phyloP scores from a whole-genome alignment of 1,140 invertebrate species.

The Capitella teleta region DNA sequence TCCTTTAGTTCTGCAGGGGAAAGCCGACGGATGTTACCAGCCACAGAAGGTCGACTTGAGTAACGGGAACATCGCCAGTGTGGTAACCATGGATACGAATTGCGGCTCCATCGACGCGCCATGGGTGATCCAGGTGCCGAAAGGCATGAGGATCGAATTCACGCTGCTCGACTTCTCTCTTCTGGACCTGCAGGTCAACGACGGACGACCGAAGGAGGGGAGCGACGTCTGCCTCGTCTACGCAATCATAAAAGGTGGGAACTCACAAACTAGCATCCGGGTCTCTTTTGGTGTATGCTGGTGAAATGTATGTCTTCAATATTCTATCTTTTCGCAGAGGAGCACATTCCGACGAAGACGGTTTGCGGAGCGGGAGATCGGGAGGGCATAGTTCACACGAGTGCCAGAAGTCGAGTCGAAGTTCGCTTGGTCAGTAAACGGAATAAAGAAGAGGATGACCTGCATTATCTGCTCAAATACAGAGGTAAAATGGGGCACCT shows the following conservation, averaged over 20 bases:
- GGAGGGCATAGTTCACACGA: no score
- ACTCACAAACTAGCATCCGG: background rate
- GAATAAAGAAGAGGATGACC: no score
- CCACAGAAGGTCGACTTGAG: no score
- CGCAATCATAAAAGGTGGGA: conserved; percentile 6
- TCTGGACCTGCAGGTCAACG: background rate
- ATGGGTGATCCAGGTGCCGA: conserved; percentile 3
- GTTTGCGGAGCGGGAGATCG: no score
- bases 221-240: conserved; percentile 3
- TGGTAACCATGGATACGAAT: conserved; percentile 8
- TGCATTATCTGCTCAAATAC: no score
- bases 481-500: no score
- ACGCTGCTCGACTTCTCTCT: conserved; percentile 5
- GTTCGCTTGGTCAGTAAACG: no score
- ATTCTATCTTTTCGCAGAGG: no score
- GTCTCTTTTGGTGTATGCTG: no score
- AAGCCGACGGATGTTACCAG: background rate
- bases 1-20: background rate
- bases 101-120: conserved; percentile 7
- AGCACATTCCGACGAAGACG: no score
- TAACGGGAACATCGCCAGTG: conserved; percentile 10
- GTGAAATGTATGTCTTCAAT: no score
- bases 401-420: no score
- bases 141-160: conserved; percentile 5
- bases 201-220: background rate